Base-by-base conservation (phyloP, 2,888 invertebrate genomes). In the Nysson spinosus region DNA sequence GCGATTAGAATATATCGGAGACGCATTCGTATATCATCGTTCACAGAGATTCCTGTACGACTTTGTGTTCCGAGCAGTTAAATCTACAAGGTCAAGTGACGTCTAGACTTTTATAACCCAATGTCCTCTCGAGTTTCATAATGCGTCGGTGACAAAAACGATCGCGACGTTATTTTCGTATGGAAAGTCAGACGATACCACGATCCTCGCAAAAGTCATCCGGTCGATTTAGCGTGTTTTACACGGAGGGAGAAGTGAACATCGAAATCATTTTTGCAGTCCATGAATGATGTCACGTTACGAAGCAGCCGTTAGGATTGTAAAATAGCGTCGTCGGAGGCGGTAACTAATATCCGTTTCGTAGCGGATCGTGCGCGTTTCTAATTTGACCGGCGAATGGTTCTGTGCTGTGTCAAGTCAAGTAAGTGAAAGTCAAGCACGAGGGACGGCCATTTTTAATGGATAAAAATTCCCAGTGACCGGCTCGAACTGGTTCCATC, bases 391-490 rank as follows among this genome's bases (percentile, higher is more conserved):
- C 67, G 57, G 34, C 50, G 54, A 57, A 56, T 73, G 42, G 55
- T 73, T 65, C 62, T 72, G 72, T 74, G 70, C 58, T 74, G 72
- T 77, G 80, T 65, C 72, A 69, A 75, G 73, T 78, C 76, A 12
- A 39, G 39, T 39, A 43, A 83, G 83, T 82, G 83, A 83, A 80
- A 82, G 77, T 74, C 74, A 63, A 66, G 43, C 49, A 54, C 50
- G 57, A 40, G 49, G 65, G 65, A 50, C 67, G 60, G 67, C 61
- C 61, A 50, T 56, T 69, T 61, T 64, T 57, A 57, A 62, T 62
- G 79, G 75, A 80, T 80, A 77, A 76, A 74, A 74, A 63, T 52
- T 70, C 50, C 47, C 55, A 40, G 60, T 62, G 55, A 66, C 75
- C 77, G 57, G 73, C 64, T 61, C 62, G 69, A 61, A 77, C 69